Evolutionary conservation across 2,113 vertebrate species (phyloP), one percentile per base, ranked within the genome.

Genomic region (Plotosus lineatus): DNA sequence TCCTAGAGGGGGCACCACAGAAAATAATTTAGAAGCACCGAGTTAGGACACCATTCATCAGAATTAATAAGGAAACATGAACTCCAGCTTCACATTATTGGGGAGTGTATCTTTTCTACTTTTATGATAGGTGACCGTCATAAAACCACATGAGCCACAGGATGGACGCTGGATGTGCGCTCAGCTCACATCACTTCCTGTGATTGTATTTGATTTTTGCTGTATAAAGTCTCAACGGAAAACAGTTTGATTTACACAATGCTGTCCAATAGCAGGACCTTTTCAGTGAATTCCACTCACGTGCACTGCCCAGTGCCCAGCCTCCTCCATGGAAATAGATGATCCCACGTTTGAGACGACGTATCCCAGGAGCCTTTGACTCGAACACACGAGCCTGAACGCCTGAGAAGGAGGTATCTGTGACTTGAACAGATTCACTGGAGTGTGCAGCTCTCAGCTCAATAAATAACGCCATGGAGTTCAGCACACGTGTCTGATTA

Each of bases 281-380:
- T 48, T 6, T 69, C 15, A 58, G n/a, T 26, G 11, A 8, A 14
- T 12, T 11, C 48, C 6, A 96, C 97, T 79, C 93, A 98, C 97
- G 95, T 89, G 93, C 94, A 40, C 96, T 96, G 77, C 93, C 91
- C 61, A 98, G 86, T 6, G 96, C 95, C 98, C 97, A 99, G 69
- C 98, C 97, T 6, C 98, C 98, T 56, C 98, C 98, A 0, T 99
- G 97, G 87, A 98, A 95, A 55, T 96, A 99, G 65, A 99, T 12
- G 19, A 99, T 75, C 0, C 94, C 90, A 77, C 96, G 94, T 79
- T 89, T 96, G 77, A 94, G 91, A 0, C 28, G 86, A 66, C 88
- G 88, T 21, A 8, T 75, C 75, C 74, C 85, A 0, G 86, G 89
- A 0, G 81, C 85, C 2, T 85, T 85, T 0, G 96, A 93, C 86